Base-by-base conservation (phyloP, 2,888 invertebrate species). In the Galeopsomyia nigrocyanea region DNA sequence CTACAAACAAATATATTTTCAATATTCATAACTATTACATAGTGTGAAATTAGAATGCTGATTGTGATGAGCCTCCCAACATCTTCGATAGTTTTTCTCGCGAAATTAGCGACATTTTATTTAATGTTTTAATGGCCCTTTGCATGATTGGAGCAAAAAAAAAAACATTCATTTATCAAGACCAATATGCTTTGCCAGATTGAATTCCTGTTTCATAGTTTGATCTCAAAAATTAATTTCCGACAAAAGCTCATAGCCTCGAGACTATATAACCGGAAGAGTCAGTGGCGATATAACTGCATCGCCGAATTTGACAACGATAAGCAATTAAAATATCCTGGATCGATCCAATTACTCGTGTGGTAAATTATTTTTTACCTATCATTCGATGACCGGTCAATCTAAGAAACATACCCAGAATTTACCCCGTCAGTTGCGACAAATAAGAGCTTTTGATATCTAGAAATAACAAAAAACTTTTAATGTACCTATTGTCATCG, bases 371-470 rank as follows among this genome's bases (percentile, higher is more conserved):
- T 10, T 39, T 60, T 13, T 60, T 78, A 78, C 88, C 94, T 78
- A 90, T 91, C 7, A 95, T 84, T 57, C 94, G 88, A 79, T 90
- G 88, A 77, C 97, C 97, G 53, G 98, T 98, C 55, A 99, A 89
- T 21, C 96, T 99, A 69, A 99, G 88, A 85, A 92, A 99, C 53
- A 93, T 87, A 68, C 99, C 99, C 53, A 99, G 88, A 3, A 26
- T 83, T 95, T 93, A 17, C 95, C 95, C 69, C 26, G 90, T 90
- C 58, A 99, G 86, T 75, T 95, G 90, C 0, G 99, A 94, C 67
- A 99, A 88, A 82, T 96, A 93, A 0, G 95, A 94, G 0, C 95
- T 98, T 1, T 99, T 99, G 9, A 98, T 98, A 89, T 99, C 99
- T 0, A 99, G 97, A 83, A 98, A 96, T 50, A 99, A 88, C 2